Conservation (phyloP, 1,140 invertebrate species). For the Fopius arisanus region DNA sequence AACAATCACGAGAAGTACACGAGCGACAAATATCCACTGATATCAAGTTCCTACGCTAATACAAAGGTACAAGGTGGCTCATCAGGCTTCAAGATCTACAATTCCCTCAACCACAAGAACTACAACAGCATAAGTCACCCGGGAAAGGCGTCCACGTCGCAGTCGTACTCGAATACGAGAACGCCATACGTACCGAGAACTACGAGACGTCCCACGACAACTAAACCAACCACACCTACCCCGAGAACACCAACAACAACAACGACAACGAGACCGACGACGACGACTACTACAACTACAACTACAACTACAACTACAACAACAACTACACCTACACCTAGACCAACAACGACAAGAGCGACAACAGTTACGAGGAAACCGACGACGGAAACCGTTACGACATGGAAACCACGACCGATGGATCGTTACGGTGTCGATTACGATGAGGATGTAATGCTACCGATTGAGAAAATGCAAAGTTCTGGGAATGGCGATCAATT, state of each 20-base stretch:
- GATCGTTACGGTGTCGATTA: slow-evolving; percentile 54
- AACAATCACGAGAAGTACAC: slow-evolving; percentile 70
- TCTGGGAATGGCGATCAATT: not conserved
- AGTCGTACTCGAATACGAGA: slow-evolving; percentile 32
- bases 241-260: slow-evolving; percentile 38
- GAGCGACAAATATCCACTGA: slow-evolving; percentile 69
- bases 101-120: slow-evolving; percentile 66
- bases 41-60: slow-evolving; percentile 77
- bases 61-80: slow-evolving; percentile 75
- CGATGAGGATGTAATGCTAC: slow-evolving; percentile 39
- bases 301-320: slow-evolving; percentile 46
- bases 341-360: slow-evolving; percentile 51
- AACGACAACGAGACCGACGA: slow-evolving; percentile 50
- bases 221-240: slow-evolving; percentile 25
- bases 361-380: slow-evolving; percentile 39
- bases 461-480: slow-evolving; percentile 29
- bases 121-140: slow-evolving; percentile 51
- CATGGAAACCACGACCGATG: slow-evolving; percentile 47
- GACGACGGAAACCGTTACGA: slow-evolving; percentile 46
- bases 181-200: slow-evolving; percentile 41
- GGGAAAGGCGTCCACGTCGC: slow-evolving; percentile 33
- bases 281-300: slow-evolving; percentile 49
- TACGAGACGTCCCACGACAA: slow-evolving; percentile 44
- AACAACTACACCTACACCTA: slow-evolving; percentile 47
- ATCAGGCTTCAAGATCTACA: slow-evolving; percentile 69